phyloP scores from a whole-genome alignment of 1,140 invertebrate species.

The Pissodes strobi region DNA sequence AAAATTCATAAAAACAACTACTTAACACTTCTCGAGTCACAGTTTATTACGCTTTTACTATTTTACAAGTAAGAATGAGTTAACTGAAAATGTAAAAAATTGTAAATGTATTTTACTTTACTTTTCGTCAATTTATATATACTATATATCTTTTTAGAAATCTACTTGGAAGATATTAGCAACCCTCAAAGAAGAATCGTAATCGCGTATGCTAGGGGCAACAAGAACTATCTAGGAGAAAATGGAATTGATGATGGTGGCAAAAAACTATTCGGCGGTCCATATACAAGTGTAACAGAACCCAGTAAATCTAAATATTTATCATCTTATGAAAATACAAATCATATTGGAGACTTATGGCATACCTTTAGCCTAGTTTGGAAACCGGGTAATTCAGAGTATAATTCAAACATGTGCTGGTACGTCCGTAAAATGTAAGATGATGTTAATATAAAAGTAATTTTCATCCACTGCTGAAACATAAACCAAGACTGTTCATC shows the following conservation, averaged over 20 bases:
- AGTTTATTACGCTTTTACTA: no score
- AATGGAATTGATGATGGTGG: slow-evolving; percentile 40
- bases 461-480: no score
- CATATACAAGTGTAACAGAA: slow-evolving; percentile 26
- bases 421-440: no score
- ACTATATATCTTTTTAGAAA: slow-evolving; percentile 36
- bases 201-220: slow-evolving; percentile 46
- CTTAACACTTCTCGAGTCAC: no score
- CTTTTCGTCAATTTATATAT: no score
- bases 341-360: slow-evolving; percentile 33
- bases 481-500: no score
- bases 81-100: no score
- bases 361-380: slow-evolving; percentile 42
- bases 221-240: slow-evolving; percentile 32
- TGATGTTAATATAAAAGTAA: no score
- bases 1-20: no score
- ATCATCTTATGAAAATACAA: background rate
- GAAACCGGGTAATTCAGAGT: slow-evolving; percentile 33
- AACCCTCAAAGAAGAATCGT: slow-evolving; percentile 35
- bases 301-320: slow-evolving; percentile 39
- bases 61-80: no score
- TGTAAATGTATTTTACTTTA: no score
- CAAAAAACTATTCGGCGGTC: slow-evolving; percentile 41
- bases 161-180: slow-evolving; percentile 38
- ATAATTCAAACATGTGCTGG: no score